These are phyloP conservation scores for Lasiurus borealis DNA, from an alignment of 2,113 vertebrate species.

Conservation along the genomic window DNA sequence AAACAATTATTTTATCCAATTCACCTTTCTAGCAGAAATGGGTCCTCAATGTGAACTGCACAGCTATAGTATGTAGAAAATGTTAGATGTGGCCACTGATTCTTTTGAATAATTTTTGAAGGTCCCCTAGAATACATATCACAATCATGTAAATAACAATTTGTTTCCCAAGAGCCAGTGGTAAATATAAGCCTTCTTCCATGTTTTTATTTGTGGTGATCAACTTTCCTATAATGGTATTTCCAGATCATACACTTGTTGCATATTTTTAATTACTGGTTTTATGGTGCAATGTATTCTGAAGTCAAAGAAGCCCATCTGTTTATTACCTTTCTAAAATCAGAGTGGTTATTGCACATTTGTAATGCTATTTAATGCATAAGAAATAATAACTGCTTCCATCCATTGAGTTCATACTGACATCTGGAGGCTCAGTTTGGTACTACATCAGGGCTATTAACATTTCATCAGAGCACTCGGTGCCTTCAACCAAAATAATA, in stretches of 20 bases:
- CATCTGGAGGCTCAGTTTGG: constrained; percentile 80
- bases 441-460: not conserved
- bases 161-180: not conserved
- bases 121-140: not conserved
- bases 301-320: not conserved
- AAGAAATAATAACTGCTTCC: not conserved
- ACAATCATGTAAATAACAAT: not conserved
- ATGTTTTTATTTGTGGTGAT: not conserved
- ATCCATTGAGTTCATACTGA: constrained; percentile 81
- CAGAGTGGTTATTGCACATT: not conserved
- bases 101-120: constrained; percentile 29
- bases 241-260: not conserved
- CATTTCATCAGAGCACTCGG: not conserved
- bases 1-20: not conserved
- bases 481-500: not conserved
- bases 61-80: not conserved
- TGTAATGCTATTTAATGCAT: not conserved
- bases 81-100: not conserved
- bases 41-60: not conserved
- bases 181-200: not conserved
- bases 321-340: constrained; percentile 25
- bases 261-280: not conserved
- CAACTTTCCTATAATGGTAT: not conserved
- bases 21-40: not conserved
- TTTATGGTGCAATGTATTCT: not conserved